A percentile compares a stretch with the other conserved stretches of the same genome.
These are phyloP conservation scores for Temnopleurus reevesii DNA, from an alignment of 53 echinoderm and acorn worm genomes.

Conservation along the genomic window DNA sequence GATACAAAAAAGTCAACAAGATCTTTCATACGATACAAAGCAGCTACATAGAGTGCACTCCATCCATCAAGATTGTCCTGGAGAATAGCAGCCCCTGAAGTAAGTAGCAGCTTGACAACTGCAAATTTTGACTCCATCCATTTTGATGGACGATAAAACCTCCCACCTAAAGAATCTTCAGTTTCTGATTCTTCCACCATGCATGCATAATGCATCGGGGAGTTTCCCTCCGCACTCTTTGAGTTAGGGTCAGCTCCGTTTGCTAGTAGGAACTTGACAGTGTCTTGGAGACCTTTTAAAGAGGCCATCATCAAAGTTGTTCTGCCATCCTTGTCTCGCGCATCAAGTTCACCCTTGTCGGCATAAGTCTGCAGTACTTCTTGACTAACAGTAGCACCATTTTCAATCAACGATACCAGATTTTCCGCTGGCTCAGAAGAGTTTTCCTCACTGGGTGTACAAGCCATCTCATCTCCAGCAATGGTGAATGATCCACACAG, in stretches of 20 bases:
- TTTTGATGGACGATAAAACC: no score
- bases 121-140: neutral
- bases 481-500: no score
- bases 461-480: neutral
- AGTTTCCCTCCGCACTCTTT: neutral
- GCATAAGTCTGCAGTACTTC: neutral
- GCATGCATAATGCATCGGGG: neutral
- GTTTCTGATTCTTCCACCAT: no score
- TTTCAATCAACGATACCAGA: neutral
- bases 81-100: neutral
- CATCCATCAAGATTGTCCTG: neutral
- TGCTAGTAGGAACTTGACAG: neutral
- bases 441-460: neutral
- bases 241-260: slow-evolving; percentile 4
- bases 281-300: neutral
- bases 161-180: no score
- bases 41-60: neutral
- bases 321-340: neutral
- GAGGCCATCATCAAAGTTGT: slow-evolving; percentile 1
- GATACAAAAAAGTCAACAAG: neutral
- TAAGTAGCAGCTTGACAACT: neutral
- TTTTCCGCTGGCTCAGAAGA: neutral
- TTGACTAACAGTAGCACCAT: neutral
- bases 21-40: neutral
- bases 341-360: neutral